These are phyloP conservation scores for Coronaproctus castanopsis DNA, from an alignment of 2,888 invertebrate genomes.

Conservation along the genomic window DNA sequence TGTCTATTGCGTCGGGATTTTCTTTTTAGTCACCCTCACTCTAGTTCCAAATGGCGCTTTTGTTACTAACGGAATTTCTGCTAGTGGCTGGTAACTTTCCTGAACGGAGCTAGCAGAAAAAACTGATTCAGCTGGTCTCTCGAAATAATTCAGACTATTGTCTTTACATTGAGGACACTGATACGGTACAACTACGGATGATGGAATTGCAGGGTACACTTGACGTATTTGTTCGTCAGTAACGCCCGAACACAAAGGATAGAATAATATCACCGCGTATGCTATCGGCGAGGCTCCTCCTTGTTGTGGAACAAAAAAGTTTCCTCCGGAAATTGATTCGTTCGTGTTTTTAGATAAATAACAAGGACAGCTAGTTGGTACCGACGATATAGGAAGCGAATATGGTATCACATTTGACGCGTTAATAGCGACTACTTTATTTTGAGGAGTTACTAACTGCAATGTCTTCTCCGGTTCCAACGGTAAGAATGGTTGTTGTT, in stretches of 20 bases:
- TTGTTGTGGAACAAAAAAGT: background rate
- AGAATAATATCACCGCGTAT: constrained; percentile 3
- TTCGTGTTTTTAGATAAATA: constrained; percentile 5
- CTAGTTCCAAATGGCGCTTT: background rate
- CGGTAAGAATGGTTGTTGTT: too few relatives aligned
- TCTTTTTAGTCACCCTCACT: background rate
- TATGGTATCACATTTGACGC: background rate
- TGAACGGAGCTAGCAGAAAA: background rate
- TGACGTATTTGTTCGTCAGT: constrained; percentile 2
- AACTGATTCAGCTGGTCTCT: background rate
- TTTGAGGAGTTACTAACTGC: background rate
- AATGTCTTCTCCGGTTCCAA: background rate
- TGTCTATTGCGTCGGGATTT: background rate
- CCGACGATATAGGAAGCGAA: background rate
- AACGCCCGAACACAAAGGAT: constrained; percentile 8
- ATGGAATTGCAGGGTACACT: constrained; percentile 8
- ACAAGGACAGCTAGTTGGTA: constrained; percentile 7
- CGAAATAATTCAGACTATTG: background rate
- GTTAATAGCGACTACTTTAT: background rate
- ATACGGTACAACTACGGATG: constrained; percentile 8
- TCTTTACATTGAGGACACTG: constrained; percentile 4
- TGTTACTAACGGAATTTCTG: too few relatives aligned
- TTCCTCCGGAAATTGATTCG: constrained; percentile 1
- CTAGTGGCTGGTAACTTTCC: background rate
- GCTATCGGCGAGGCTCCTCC: background rate